Base-by-base conservation (phyloP, 64 coral and sea anemone genomes). In the Dendronephthya gigantea region DNA sequence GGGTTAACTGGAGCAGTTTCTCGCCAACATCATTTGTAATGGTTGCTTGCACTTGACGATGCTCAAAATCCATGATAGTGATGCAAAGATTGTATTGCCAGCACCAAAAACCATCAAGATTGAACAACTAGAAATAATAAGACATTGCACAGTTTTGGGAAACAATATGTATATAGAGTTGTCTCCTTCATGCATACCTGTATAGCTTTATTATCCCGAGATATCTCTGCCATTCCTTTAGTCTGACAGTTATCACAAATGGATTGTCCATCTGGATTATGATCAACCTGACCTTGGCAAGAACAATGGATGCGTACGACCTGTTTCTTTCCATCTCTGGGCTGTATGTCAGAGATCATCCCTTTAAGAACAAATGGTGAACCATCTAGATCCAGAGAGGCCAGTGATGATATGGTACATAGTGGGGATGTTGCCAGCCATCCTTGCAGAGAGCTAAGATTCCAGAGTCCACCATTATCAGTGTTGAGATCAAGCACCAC, bases 341-440 rank as follows among this genome's bases (percentile, higher is more conserved):
- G 25, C 16, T 75, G 52, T 29, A 98, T 87, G 81, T 88, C 68
- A 23, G 84, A 85, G 81, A 98, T 49, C 9, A 98, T 90, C 35
- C 86, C 89, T 87, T 93, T 83, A 49, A 82, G 76, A 1, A 88
- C 84, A 83, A 87, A 91, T 45, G 90, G 83, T 11, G 68, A 74
- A 4, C 87, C 58, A 19, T 30, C 16, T 4, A 72, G 45, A 58
- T 89, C 35, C n/a, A 92, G 39, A 34, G 32, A 47, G 11, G 84
- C 70, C 1, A 90, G 34, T 23, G 84, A 37, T 50, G 55, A n/a
- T 35, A 90, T 45, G n/a, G 87, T 83, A 17, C 52, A 66, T 1
- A 98, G 72, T 39, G 37, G 93, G 39, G 84, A 93, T 29, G 89
- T 98, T 15, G 95, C 84, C 43, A 98, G 87, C 95, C 95, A 98